These are phyloP conservation scores for Lepetodrilus schrolli DNA, from an alignment of 2,888 invertebrate species.

Conservation along the genomic window DNA sequence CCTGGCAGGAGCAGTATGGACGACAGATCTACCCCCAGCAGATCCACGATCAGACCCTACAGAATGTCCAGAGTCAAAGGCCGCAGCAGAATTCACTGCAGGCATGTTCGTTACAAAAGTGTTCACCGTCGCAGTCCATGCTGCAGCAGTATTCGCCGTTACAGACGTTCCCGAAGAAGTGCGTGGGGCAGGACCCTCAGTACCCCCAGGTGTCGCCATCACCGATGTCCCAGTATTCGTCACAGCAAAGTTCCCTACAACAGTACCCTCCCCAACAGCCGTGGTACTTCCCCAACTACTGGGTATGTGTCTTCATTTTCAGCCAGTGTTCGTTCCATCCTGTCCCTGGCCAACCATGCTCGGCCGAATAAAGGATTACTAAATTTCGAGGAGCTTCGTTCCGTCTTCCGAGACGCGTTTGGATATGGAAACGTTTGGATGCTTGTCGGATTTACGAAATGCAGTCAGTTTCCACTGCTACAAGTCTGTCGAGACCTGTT, in stretches of 20 bases:
- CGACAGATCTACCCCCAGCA: conserved; percentile 3
- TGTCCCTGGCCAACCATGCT: too few species aligned
- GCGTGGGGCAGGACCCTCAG: neutral
- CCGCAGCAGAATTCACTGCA: conserved; percentile 10
- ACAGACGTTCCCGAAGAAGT: conserved; percentile 9
- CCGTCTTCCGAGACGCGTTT: too few species aligned
- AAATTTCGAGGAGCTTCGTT: too few species aligned
- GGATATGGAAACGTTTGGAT: too few species aligned
- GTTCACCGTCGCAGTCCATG: conserved; percentile 1
- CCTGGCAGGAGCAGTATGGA: conserved; percentile 15
- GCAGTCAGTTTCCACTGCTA: too few species aligned
- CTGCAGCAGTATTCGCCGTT: neutral
- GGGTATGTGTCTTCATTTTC: conserved; percentile 10
- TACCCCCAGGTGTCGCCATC: neutral
- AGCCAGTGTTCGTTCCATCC: too few species aligned
- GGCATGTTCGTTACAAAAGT: neutral
- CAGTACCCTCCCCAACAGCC: conserved; percentile 13
- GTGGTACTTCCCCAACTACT: conserved; percentile 22
- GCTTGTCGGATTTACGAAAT: too few species aligned
- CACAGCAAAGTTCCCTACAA: conserved; percentile 2
- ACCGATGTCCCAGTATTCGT: neutral
- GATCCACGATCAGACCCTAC: neutral
- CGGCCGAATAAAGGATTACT: too few species aligned
- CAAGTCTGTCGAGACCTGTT: too few species aligned
- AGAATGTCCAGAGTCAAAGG: neutral